Conservation (phyloP, 2,797 vertebrate species). For the Meda fulgida region DNA sequence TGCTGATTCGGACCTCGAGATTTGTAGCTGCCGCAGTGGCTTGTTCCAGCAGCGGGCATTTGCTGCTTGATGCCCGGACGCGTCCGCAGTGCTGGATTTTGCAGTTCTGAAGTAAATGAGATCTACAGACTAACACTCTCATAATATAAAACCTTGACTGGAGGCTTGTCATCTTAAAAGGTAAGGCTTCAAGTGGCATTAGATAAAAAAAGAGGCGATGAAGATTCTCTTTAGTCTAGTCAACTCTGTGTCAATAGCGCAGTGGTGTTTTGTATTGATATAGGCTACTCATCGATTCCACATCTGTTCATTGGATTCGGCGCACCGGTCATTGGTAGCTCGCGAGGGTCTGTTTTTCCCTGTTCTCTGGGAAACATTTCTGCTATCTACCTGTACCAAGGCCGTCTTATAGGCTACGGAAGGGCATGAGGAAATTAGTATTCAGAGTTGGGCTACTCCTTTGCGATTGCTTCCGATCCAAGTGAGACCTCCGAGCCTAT, state of each 20-base stretch:
- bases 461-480: conserved; percentile 40
- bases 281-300: conserved; percentile 25
- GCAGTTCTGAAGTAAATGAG: conserved; percentile 46
- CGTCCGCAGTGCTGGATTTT: conserved; percentile 56
- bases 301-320: conserved; percentile 4
- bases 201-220: neutral
- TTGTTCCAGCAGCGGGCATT: conserved; percentile 44
- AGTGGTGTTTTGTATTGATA: conserved; percentile 8
- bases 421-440: conserved; percentile 52
- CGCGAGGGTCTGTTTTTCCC: neutral
- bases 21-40: conserved; percentile 61
- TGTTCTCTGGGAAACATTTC: conserved; percentile 18
- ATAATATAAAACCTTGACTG: neutral
- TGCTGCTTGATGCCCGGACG: conserved; percentile 42
- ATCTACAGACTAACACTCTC: conserved; percentile 32
- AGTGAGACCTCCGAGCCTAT: conserved; percentile 5
- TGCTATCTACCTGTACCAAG: conserved; percentile 25
- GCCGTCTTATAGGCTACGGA: conserved; percentile 10
- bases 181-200: conserved; percentile 28
- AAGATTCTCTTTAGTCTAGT: neutral
- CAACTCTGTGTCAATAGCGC: conserved; percentile 35
- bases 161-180: conserved; percentile 16
- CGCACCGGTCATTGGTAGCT: conserved; percentile 11
- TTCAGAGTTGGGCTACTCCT: conserved; percentile 59
- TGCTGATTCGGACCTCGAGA: conserved; percentile 46